Percentiles rank a stretch among this genome's conserved stretches.
Conservation (phyloP, 2,797 vertebrate genomes). For the Amblyopsis hoosieri region DNA sequence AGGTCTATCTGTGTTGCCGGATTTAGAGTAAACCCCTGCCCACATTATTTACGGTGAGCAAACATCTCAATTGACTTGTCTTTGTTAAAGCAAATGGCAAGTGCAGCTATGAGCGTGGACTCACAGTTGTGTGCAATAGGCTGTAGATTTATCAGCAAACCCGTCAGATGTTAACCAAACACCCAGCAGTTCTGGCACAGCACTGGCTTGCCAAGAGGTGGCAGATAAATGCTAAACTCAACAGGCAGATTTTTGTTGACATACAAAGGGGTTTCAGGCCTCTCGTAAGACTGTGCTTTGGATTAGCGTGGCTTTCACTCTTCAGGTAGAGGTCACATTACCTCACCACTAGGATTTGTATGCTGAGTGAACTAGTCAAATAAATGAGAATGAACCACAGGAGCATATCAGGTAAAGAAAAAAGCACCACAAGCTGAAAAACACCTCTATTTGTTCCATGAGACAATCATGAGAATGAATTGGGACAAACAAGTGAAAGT, state of each 20-base stretch:
- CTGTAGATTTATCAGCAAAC: conserved; percentile 50
- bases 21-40: conserved; percentile 45
- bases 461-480: too few species aligned
- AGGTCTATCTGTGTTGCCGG: conserved; percentile 41
- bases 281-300: conserved; percentile 60
- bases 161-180: conserved; percentile 61
- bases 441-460: too few species aligned
- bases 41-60: conserved; percentile 27
- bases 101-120: conserved; percentile 32
- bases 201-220: conserved; percentile 57
- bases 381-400: conserved; percentile 26
- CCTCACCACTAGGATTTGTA: conserved; percentile 36
- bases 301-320: conserved; percentile 64
- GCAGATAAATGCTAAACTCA: conserved; percentile 64
- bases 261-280: conserved; percentile 57
- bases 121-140: conserved; percentile 27
- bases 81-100: conserved; percentile 46
- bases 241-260: conserved; percentile 71
- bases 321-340: conserved; percentile 59
- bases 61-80: conserved; percentile 2
- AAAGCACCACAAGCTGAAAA: background rate
- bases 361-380: conserved; percentile 12
- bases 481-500: background rate
- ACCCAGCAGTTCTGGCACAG: conserved; percentile 55
- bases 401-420: conserved; percentile 13